These are phyloP conservation scores for Oncopodura yosiiana DNA, from an alignment of 1,140 invertebrate genomes.

Conservation along the genomic window DNA sequence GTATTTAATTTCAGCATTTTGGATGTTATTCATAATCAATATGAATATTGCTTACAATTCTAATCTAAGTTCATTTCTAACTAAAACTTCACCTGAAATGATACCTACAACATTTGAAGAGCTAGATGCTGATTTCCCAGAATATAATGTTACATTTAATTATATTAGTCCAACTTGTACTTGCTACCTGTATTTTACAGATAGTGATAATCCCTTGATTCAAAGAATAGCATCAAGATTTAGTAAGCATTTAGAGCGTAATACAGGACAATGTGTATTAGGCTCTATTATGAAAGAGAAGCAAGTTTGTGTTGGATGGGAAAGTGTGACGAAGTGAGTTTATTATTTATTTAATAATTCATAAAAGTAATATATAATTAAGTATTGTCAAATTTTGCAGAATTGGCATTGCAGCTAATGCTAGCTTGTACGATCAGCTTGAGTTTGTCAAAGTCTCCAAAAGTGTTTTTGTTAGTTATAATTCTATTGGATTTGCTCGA, in stretches of 20 bases:
- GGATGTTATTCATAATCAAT: constrained; percentile 21
- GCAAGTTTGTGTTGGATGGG: constrained; percentile 19
- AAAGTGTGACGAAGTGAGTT: constrained; percentile 11
- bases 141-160: constrained; percentile 25
- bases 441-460: constrained; percentile 9
- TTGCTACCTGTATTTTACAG: constrained; percentile 20
- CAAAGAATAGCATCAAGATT: constrained; percentile 13
- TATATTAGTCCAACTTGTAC: constrained; percentile 16
- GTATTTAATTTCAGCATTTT: constrained; percentile 18
- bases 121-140: neutral
- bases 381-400: too few relatives aligned
- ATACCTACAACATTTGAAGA: constrained; percentile 12
- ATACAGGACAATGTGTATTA: constrained; percentile 19
- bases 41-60: constrained; percentile 21
- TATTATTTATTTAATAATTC: too few relatives aligned
- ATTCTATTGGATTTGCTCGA: constrained; percentile 15
- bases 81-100: constrained; percentile 1
- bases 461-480: constrained; percentile 9
- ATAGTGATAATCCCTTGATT: constrained; percentile 9
- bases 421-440: constrained; percentile 10
- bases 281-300: constrained; percentile 1
- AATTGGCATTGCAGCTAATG: constrained; percentile 16
- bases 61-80: constrained; percentile 17
- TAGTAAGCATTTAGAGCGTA: constrained; percentile 10
- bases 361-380: too few relatives aligned